phyloP scores from a whole-genome alignment of 2,888 invertebrate species.

The Macropis europaea region DNA sequence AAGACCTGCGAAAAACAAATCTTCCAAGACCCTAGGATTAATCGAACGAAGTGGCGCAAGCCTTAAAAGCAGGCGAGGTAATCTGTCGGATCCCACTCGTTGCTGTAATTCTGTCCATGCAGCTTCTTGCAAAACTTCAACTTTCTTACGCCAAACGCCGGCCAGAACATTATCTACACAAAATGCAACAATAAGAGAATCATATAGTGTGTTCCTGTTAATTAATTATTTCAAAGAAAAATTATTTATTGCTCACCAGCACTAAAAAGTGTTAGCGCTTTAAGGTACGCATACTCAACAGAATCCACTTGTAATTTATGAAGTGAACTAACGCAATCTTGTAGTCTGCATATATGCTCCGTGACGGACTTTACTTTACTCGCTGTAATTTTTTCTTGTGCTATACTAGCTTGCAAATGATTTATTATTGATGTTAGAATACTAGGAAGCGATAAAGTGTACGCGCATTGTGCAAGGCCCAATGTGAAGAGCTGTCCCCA shows the following conservation, averaged over 20 bases:
- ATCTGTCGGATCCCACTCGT: conserved; percentile 81
- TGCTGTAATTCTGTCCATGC: conserved; percentile 81
- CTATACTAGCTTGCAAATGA: conserved; percentile 88
- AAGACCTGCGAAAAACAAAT: conserved; percentile 94
- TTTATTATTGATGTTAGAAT: conserved; percentile 91
- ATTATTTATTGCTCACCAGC: conserved; percentile 82
- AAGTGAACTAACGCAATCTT: conserved; percentile 90
- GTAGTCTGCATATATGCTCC: conserved; percentile 89
- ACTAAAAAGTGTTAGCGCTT: conserved; percentile 91
- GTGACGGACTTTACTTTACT: conserved; percentile 88
- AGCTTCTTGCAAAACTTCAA: conserved; percentile 82
- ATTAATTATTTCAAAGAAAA: not conserved
- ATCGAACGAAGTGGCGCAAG: conserved; percentile 88
- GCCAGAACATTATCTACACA: conserved; percentile 75
- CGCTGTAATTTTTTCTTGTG: conserved; percentile 89
- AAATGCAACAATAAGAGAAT: not conserved
- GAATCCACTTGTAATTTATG: conserved; percentile 89
- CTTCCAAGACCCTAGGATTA: conserved; percentile 90
- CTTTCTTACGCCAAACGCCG: conserved; percentile 79
- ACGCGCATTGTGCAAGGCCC: conserved; percentile 93
- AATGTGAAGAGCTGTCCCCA: conserved; percentile 97
- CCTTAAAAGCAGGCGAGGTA: conserved; percentile 85
- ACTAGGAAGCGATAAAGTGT: conserved; percentile 88
- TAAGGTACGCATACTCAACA: conserved; percentile 93
- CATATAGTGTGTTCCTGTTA: too few relatives aligned